phyloP scores from a whole-genome alignment of 1,140 invertebrate genomes.

The Coboldia fuscipes region DNA sequence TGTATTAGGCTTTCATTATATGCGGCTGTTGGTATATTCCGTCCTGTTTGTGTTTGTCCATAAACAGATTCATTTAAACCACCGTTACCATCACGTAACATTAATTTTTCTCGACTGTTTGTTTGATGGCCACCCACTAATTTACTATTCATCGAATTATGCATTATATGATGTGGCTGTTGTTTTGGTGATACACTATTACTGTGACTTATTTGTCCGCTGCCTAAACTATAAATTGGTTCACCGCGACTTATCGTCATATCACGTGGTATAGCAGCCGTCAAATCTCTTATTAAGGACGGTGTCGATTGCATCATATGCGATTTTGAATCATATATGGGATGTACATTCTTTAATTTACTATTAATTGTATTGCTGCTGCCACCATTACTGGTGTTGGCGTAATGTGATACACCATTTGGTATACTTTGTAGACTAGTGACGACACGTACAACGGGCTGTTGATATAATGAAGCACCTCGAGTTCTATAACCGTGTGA shows the following conservation, averaged over 20 bases:
- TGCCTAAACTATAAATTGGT: no score
- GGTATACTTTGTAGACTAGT: conserved; percentile 20
- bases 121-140: no score
- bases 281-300: conserved; percentile 1
- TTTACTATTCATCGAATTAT: no score
- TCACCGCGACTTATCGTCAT: neutral
- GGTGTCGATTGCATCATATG: conserved; percentile 2
- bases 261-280: neutral
- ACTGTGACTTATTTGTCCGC: neutral
- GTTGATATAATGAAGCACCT: conserved; percentile 2
- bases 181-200: no score
- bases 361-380: neutral
- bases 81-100: no score
- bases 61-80: no score
- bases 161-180: no score
- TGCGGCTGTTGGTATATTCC: no score
- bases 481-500: conserved; percentile 6
- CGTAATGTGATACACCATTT: conserved; percentile 17
- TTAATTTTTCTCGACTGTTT: no score
- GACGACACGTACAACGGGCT: conserved; percentile 15
- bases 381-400: neutral
- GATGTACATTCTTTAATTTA: neutral
- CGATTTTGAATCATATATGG: conserved; percentile 3
- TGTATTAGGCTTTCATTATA: no score
- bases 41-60: no score